Percentiles rank a stretch among this genome's conserved stretches.
Evolutionary conservation across 2,888 invertebrate genomes (phyloP).

Genomic region (Leistus spinibarbis): DNA sequence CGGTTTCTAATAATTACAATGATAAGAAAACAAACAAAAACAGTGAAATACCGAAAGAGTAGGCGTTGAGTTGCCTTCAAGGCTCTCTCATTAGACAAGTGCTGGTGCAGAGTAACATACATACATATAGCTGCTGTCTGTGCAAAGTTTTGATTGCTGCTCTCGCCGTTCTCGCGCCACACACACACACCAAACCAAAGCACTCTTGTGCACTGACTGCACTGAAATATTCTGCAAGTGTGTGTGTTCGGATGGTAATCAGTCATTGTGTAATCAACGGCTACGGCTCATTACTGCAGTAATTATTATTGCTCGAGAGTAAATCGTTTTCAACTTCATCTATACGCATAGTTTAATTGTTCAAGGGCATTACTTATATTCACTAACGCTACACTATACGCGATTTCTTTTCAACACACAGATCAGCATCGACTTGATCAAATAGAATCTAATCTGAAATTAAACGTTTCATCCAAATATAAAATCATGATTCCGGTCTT

Average conservation of each 20-base stretch:
- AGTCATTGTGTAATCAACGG: constrained; percentile 25
- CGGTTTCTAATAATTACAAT: constrained; percentile 1
- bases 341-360: not conserved
- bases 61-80: not conserved
- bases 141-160: constrained; percentile 15
- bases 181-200: not conserved
- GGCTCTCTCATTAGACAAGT: constrained; percentile 10
- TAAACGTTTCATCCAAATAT: no score
- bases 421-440: no score
- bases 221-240: not conserved
- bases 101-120: not conserved
- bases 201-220: not conserved
- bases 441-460: no score
- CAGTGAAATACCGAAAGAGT: not conserved
- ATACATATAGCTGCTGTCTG: not conserved
- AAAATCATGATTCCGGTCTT: no score
- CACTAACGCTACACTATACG: no score
- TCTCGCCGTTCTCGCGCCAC: not conserved
- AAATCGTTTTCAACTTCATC: not conserved
- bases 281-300: constrained; percentile 31
- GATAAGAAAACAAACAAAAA: constrained; percentile 25
- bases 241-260: constrained; percentile 11
- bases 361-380: no score
- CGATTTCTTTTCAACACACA: no score
- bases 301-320: constrained; percentile 9